Evolutionary conservation across 1,140 invertebrate genomes (phyloP).

Genomic region (Chlorops oryzae): DNA sequence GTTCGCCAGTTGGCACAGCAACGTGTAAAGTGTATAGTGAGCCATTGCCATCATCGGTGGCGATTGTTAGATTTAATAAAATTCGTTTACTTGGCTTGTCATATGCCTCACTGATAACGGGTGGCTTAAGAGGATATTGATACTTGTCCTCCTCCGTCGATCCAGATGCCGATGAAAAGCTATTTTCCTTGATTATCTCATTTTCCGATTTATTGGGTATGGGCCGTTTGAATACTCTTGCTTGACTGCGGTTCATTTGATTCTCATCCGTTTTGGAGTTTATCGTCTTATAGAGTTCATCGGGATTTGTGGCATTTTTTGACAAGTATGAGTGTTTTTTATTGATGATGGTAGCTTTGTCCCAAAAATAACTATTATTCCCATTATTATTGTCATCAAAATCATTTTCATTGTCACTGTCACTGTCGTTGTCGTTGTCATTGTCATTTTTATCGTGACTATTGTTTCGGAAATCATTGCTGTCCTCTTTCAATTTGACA

Average conservation of each 20-base stretch:
- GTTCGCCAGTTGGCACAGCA: slow-evolving; percentile 32
- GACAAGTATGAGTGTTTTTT: too few species aligned
- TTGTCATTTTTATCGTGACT: too few species aligned
- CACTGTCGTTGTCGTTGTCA: too few species aligned
- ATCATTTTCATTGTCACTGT: too few species aligned
- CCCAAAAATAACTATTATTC: background rate
- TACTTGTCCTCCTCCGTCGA: slow-evolving; percentile 11
- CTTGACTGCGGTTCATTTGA: background rate
- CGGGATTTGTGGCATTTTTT: too few species aligned
- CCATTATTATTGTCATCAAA: too few species aligned
- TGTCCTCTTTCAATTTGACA: slow-evolving; percentile 31
- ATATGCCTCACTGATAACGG: slow-evolving; percentile 31
- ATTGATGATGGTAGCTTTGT: background rate
- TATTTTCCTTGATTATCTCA: slow-evolving; percentile 23
- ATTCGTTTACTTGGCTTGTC: slow-evolving; percentile 35
- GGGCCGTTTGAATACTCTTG: background rate
- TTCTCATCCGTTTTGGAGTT: background rate
- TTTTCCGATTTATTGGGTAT: slow-evolving; percentile 18
- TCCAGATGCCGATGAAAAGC: too few species aligned
- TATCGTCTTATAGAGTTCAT: slow-evolving; percentile 15
- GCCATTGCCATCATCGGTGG: slow-evolving; percentile 37
- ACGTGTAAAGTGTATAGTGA: slow-evolving; percentile 45
- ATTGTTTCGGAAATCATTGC: too few species aligned
- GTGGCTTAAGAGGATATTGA: slow-evolving; percentile 25
- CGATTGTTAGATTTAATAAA: slow-evolving; percentile 42